Evolutionary conservation across 2,888 invertebrate species (phyloP), one percentile per base, ranked within the genome.

Genomic region (Sinodicranocentrus sp.): DNA sequence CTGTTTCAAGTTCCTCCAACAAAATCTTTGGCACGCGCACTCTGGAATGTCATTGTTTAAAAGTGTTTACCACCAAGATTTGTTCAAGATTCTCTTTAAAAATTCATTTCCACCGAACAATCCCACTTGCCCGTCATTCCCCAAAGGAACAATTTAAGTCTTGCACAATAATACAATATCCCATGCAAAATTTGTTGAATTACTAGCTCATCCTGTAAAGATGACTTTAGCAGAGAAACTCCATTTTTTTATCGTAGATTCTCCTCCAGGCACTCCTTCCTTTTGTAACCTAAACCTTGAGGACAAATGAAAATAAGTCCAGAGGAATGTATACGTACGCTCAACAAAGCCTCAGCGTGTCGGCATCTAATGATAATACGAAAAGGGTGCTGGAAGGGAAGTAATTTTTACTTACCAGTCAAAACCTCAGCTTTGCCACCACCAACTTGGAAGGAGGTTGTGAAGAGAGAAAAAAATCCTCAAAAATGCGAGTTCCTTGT

Each of bases 321-420:
- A 17, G 63, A n/a, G 63, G 28, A 25, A 28, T n/a, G n/a, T n/a
- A n/a, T n/a, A n/a, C n/a, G n/a, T n/a, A n/a, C n/a, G n/a, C n/a
- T n/a, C n/a, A n/a, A 59, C 59, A 26, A 8, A 5, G 57, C 33
- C 33, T 33, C 33, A 10, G 5, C 33, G 33, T n/a, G n/a, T 33
- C 33, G 33, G 33, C 3, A 6, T 33, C 33, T 48, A n/a, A 57
- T 19, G 57, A 57, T 57, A 23, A 57, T 57, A 8, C 8, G n/a
- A 17, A 63, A 68, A n/a, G 57, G 52, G 52, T 57, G 71, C 71
- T 71, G 10, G 71, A 57, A 71, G 71, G 71, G 57, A 71, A 71
- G 71, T 71, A 70, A 52, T 70, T 70, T 70, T 70, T 70, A 17
- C 25, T 48, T 48, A 17, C 33, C 33, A 33, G 33, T 33, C 33